Evolutionary conservation across 37 sponge, comb jelly and placozoan species (phyloP), one percentile per base, ranked within the genome.

Genomic region (Mnemiopsis leidyi): DNA sequence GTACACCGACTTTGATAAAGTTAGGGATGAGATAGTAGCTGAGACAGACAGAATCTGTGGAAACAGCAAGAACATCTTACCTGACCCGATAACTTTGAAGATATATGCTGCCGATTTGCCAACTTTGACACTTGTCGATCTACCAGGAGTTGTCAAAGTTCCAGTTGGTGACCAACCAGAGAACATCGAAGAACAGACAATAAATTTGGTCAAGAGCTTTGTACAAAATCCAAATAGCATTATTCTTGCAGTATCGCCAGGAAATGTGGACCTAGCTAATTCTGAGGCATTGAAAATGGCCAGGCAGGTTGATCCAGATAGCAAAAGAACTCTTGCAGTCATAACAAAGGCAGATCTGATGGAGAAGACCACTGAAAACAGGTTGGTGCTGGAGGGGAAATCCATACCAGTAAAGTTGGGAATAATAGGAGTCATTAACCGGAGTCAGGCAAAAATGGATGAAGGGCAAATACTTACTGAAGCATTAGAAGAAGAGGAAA

Each of bases 401-500:
- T 36, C 37, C 7, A 79, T 79, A 13, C 35, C 35, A 3, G 82
- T 79, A 35, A 79, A 79, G 38, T 36, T 79, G 32, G 82, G 82
- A 5, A 79, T 79, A 30, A 35, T 79, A 23, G 82, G 82, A 29
- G 82, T 79, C 23, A 79, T 79, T 13, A 79, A 79, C 82, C 82
- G 82, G 38, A 36, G 37, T 29, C 82, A 79, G 82, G 82, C 82
- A 33, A 32, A 79, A 29, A 23, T 79, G 9, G 82, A 79, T 16
- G 36, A 33, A 9, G 82, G 36, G 1, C 35, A 94, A 95, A 23
- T 94, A 0, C 96, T 99, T 13, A 93, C 95, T 23, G 94, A 94
- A 30, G 95, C 97, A 23, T 93, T 96, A 1, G 38, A 37, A 24
- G 95, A 95, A 30, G 99, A 99, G 92, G 96, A 95, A 75, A 35